Percentiles rank a stretch among this genome's conserved stretches.
Evolutionary conservation across 1,140 invertebrate species (phyloP).

Genomic region (Parasteatoda tepidariorum): DNA sequence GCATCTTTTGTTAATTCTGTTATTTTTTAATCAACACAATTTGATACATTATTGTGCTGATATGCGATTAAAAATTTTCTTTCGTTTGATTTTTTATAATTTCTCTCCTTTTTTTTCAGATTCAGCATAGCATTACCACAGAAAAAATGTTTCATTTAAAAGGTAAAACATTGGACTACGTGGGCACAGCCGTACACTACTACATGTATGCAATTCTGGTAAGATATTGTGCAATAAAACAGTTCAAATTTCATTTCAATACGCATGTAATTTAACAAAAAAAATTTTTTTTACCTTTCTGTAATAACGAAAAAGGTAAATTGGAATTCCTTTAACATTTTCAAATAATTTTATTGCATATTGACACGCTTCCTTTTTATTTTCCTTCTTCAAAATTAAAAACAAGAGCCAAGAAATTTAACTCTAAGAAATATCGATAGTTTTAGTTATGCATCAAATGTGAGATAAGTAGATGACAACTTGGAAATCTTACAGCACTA

Average conservation of each 20-base stretch:
- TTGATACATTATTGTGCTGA: too few relatives aligned
- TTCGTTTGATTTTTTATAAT: too few relatives aligned
- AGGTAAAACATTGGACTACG: conserved; percentile 19
- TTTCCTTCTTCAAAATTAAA: too few relatives aligned
- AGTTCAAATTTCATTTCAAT: neutral
- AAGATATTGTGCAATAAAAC: conserved; percentile 7
- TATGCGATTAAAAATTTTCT: too few relatives aligned
- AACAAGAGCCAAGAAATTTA: too few relatives aligned
- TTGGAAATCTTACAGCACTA: too few relatives aligned
- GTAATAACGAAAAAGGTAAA: neutral
- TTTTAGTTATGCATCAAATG: too few relatives aligned
- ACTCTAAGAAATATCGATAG: too few relatives aligned
- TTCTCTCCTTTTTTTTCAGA: conserved; percentile 12
- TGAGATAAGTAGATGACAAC: too few relatives aligned
- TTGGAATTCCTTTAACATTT: neutral
- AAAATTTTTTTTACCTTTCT: neutral
- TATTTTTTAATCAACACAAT: too few relatives aligned
- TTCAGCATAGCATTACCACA: conserved; percentile 1
- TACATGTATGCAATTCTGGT: conserved; percentile 45
- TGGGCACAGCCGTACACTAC: conserved; percentile 31
- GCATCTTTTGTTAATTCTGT: too few relatives aligned
- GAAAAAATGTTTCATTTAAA: conserved; percentile 46
- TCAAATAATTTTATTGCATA: neutral
- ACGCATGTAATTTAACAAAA: neutral
- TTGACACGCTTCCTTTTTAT: neutral